Evolutionary conservation across 2,113 vertebrate genomes (phyloP), one percentile per base, ranked within the genome.

Genomic region (Dolichotis patagonum): DNA sequence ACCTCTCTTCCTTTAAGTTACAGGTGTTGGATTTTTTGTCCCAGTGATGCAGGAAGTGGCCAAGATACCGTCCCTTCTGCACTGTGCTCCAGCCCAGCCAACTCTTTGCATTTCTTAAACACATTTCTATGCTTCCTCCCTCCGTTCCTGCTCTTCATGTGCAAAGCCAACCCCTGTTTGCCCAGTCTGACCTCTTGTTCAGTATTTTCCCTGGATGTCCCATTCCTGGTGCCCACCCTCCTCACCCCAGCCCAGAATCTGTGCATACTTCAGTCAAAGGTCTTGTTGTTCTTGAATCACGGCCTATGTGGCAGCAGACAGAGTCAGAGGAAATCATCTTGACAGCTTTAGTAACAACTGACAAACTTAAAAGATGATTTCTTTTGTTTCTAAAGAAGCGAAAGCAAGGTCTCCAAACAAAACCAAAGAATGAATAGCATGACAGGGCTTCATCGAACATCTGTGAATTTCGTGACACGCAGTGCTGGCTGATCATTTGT

Each of bases 321-420:
- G 16, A n/a, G 60, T 12, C 54, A 52, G 73, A 92, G 63, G 22
- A 52, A 86, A 52, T 0, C 1, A 3, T 26, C 67, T 83, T 0
- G 17, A 81, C n/a, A 92, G 77, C 63, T 54, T 77, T 14, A 91
- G 41, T 7, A 65, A 60, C 32, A 71, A 52, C 24, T 19, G 10
- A 41, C 60, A 80, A 86, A 38, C 14, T 6, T 19, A 46, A 73
- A 83, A 65, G 8, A 69, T n/a, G 20, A 22, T 19, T 65, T 46
- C 26, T 2, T 90, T n/a, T 78, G 10, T 85, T 67, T 95, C 77
- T 58, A 88, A 90, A 90, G 63, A 73, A 71, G 19, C 92, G 63
- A 84, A 92, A 56, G 46, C 46, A 49, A 49, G 46, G 46, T 49
- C 49, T 2, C 49, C 49, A 92, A 62, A 5, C 30, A 85, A 85